phyloP scores from a whole-genome alignment of 2,113 vertebrate species.

The Andinoacara biseriatus region DNA sequence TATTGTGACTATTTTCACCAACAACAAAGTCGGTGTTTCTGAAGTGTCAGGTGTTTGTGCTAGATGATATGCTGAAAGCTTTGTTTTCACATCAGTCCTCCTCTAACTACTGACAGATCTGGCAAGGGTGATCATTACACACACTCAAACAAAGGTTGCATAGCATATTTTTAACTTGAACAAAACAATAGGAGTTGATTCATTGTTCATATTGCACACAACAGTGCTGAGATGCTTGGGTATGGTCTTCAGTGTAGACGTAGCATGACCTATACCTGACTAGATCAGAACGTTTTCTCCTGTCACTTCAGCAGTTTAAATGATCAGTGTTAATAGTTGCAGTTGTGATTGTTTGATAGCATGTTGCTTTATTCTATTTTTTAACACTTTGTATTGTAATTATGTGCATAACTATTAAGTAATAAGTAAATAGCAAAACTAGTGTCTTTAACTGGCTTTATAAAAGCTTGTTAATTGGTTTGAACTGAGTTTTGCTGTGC shows the following conservation, averaged over 20 bases:
- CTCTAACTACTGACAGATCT: conserved; percentile 31
- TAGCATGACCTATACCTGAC: conserved; percentile 13
- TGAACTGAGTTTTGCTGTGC: not conserved
- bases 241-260: conserved; percentile 28
- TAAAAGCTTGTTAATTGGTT: not conserved
- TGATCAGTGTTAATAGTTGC: conserved; percentile 29
- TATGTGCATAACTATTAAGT: conserved; percentile 30
- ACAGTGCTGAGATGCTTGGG: conserved; percentile 2
- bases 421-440: conserved; percentile 18
- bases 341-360: conserved; percentile 51
- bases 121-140: conserved; percentile 32
- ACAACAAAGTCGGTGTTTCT: conserved; percentile 41
- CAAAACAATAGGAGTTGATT: conserved; percentile 23
- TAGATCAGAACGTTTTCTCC: conserved; percentile 1
- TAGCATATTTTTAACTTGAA: conserved; percentile 56
- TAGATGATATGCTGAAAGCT: conserved; percentile 18
- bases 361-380: conserved; percentile 46
- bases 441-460: not conserved
- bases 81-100: conserved; percentile 29
- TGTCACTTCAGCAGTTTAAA: conserved; percentile 20
- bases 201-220: conserved; percentile 9
- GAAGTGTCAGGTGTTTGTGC: conserved; percentile 40
- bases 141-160: conserved; percentile 33
- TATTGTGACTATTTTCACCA: conserved; percentile 50
- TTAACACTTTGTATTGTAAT: conserved; percentile 40